A percentile compares a stretch with the other conserved stretches of the same genome.
phyloP scores from a whole-genome alignment of 1,140 invertebrate species.

The Hyphantria cunea region DNA sequence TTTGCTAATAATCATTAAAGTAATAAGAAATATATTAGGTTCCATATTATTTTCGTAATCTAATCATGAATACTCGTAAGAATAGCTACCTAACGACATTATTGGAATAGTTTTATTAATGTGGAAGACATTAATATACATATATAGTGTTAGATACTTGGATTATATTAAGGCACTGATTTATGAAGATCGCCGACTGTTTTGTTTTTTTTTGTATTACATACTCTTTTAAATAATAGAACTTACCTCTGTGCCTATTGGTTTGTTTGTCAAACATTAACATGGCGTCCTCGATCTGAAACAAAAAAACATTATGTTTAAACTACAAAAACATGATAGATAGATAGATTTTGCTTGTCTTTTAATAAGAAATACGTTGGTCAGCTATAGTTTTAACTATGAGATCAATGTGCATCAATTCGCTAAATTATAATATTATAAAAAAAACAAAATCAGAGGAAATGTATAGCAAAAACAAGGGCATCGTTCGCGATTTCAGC shows the following conservation, averaged over 20 bases:
- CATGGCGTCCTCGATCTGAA: slow-evolving; percentile 99
- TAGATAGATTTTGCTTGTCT: too few species aligned
- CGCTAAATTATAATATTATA: too few species aligned
- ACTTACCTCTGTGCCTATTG: slow-evolving; percentile 99
- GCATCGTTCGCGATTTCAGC: slow-evolving; percentile 72
- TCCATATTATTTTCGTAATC: slow-evolving; percentile 1
- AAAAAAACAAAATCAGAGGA: slow-evolving; percentile 62
- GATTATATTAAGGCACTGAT: slow-evolving; percentile 19
- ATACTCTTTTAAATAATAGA: slow-evolving; percentile 17
- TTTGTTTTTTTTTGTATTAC: slow-evolving; percentile 25
- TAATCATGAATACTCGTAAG: slow-evolving; percentile 10
- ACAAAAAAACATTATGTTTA: slow-evolving; percentile 80
- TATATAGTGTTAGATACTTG: slow-evolving; percentile 21
- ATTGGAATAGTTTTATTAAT: slow-evolving; percentile 29
- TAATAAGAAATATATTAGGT: background rate
- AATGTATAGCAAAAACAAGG: slow-evolving; percentile 73
- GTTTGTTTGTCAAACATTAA: slow-evolving; percentile 99
- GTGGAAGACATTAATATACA: slow-evolving; percentile 21
- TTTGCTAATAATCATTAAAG: slow-evolving; percentile 6
- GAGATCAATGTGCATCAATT: too few species aligned
- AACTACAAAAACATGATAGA: slow-evolving; percentile 65
- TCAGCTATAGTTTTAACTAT: too few species aligned
- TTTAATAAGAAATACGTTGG: too few species aligned
- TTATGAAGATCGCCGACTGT: slow-evolving; percentile 14
- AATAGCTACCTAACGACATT: slow-evolving; percentile 23